Base-by-base conservation (phyloP, 2,888 invertebrate species). In the Yponomeuta cagnagella region DNA sequence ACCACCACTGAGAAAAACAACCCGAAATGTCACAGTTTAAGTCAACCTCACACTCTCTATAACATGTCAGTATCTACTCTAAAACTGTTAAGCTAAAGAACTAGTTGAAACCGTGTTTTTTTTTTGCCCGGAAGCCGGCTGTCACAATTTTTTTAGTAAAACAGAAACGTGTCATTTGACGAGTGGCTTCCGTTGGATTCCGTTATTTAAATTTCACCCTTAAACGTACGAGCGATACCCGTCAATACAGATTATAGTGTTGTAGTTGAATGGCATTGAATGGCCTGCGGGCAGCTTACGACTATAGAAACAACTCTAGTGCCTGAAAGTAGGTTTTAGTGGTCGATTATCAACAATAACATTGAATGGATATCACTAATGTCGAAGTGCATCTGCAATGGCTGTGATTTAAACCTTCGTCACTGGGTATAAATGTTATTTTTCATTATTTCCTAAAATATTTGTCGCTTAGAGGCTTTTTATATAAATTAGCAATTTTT, bases 321-420 rank as follows among this genome's bases (percentile, higher is more conserved):
- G 77, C 74, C 72, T 75, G 73, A 58, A 74, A 71, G 74, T 75
- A 76, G 75, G 73, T 76, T 79, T 70, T 73, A 80, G 83, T 86
- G 82, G 74, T 82, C 76, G 74, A 79, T 78, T 77, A 73, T 73
- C 71, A 78, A 75, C 72, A 78, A 79, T 79, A 80, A 80, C 79
- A 80, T 77, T 82, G 74, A 78, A 86, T 85, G 85, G 85, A 86
- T 84, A 81, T 86, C 83, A 82, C 86, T 86, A 82, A 89, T 89
- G 86, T 84, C 85, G 81, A 84, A 84, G 85, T 88, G 87, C 81
- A 86, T 85, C 81, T 88, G 86, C 81, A 84, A 86, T 84, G 84
- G 87, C 85, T 90, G 88, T 89, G 87, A 88, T 83, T 78, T 87
- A 84, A 87, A 84, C 77, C 83, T 86, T 81, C 86, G 82, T 80